Evolutionary conservation across 2,797 vertebrate species (phyloP), one percentile per base, ranked within the genome.

Genomic region (Podargus strigoides): DNA sequence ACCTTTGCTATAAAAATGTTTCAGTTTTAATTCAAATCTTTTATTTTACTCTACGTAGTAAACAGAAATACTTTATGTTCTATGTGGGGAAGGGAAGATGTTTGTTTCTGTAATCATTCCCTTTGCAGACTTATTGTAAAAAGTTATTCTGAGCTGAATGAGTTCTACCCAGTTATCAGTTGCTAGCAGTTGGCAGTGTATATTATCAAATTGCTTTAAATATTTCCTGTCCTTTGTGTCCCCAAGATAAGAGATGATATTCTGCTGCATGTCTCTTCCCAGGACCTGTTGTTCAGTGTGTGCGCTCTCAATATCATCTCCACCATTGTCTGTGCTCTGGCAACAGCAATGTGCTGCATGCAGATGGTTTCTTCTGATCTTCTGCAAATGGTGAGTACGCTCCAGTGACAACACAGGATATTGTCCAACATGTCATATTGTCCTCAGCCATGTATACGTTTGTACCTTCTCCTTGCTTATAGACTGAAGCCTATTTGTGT

Each of bases 321-420:
- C 97, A 99, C 99, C 96, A 99, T 99, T 81, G 99, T 99, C 96
- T 99, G 99, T 58, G 99, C 99, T 18, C 97, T 99, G 92, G 99
- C 99, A 96, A 99, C 99, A 3, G 99, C 99, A 67, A 99, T 99
- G 99, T 99, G 99, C 98, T 99, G 99, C 96, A 99, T 99, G 99
- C 99, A 99, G 98, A 99, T 99, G 99, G 99, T 99, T 94, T 99
- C 99, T 8, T 98, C 99, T 39, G 99, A 99, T 94, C 98, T 99
- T 88, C 98, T 99, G 95, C 99, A 99, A 97, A 99, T 99, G 99
- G 99, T 99, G 97, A 99, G 99, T 98, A 96, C 3, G 18, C 73
- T 89, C 80, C 76, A 80, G 76, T 80, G 93, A 39, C 66, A 74
- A 2, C 56, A 59, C 27, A 69, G 69, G 41, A 20, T 58, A 39